Evolutionary conservation across 2,888 invertebrate genomes (phyloP).

Genomic region (Drosophila monieri): DNA sequence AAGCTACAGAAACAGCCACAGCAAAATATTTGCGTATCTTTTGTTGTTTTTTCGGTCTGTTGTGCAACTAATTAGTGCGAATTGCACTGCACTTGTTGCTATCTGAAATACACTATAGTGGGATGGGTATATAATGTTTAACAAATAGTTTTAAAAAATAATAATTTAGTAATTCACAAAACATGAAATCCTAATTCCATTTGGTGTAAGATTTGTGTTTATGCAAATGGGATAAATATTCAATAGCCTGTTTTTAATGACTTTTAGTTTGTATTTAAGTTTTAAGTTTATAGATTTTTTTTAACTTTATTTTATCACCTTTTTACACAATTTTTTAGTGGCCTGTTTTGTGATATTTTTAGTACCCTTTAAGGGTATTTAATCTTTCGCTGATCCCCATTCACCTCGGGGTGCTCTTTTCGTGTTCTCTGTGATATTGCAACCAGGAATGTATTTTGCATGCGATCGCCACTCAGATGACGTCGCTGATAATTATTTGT

Average conservation of each 20-base stretch:
- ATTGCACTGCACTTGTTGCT: conserved; percentile 63
- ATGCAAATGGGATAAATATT: too few species aligned
- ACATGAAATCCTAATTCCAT: too few species aligned
- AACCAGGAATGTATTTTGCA: conserved; percentile 68
- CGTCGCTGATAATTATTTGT: conserved; percentile 61
- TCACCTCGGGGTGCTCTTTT: conserved; percentile 32
- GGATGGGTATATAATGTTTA: not conserved
- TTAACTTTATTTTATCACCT: not conserved
- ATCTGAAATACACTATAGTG: conserved; percentile 13
- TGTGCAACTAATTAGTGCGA: conserved; percentile 81
- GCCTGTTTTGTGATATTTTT: not conserved
- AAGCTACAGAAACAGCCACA: conserved; percentile 44
- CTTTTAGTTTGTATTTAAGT: too few species aligned
- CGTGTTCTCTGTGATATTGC: conserved; percentile 49
- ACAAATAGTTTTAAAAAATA: not conserved
- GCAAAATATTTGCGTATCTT: conserved; percentile 77
- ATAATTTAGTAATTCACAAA: not conserved
- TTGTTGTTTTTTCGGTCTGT: conserved; percentile 79
- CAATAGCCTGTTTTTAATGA: not conserved
- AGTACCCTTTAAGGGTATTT: conserved; percentile 12
- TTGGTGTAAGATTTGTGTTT: too few species aligned
- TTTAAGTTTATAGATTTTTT: not conserved
- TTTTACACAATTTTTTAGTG: not conserved
- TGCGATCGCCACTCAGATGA: conserved; percentile 72
- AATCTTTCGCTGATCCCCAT: not conserved